Evolutionary conservation across 2,888 invertebrate genomes (phyloP), one percentile per base, ranked within the genome.

Genomic region (Philhelius pedissequus): DNA sequence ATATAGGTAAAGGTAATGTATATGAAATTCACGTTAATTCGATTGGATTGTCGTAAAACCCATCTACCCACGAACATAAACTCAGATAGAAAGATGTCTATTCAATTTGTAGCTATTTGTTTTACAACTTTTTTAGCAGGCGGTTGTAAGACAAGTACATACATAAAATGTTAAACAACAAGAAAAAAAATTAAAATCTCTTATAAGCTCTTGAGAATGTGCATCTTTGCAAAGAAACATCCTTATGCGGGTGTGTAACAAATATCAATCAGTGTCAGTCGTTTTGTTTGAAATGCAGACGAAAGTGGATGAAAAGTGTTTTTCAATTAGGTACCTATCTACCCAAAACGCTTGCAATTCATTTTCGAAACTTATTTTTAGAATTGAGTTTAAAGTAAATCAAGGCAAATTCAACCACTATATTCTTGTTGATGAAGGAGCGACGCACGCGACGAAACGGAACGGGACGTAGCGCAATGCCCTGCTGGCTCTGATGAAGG

Each of bases 311-410:
- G 84, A 80, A 84, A 84, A 84, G 80, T 80, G 79, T 84, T 84
- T 84, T 84, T 76, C 84, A 84, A 84, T 84, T 84, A 80, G 75
- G n/a, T n/a, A n/a, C n/a, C n/a, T n/a, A n/a, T n/a, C n/a, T n/a
- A n/a, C n/a, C n/a, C n/a, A n/a, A n/a, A n/a, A 71, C 38, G 22
- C 54, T 30, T 45, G 48, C 54, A 71, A 78, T 54, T 54, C 62
- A 43, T 27, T 62, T 25, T 48, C 15, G 6, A 56, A 64, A 27
- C 20, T 40, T 84, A 84, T 84, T 84, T 84, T 80, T 76, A 71
- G 84, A 77, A 32, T 54, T 32, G 13, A 73, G 40, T 54, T 60
- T 45, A 62, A 66, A 18, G 64, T 30, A 45, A 45, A 45, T 62
- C 45, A 45, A 62, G 27, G 27, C 43, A 32, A 64, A 43, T 18